Percentiles rank a stretch among this genome's conserved stretches.
Evolutionary conservation across 2,113 vertebrate genomes (phyloP).

Genomic region (Romanogobio albipinnatus): DNA sequence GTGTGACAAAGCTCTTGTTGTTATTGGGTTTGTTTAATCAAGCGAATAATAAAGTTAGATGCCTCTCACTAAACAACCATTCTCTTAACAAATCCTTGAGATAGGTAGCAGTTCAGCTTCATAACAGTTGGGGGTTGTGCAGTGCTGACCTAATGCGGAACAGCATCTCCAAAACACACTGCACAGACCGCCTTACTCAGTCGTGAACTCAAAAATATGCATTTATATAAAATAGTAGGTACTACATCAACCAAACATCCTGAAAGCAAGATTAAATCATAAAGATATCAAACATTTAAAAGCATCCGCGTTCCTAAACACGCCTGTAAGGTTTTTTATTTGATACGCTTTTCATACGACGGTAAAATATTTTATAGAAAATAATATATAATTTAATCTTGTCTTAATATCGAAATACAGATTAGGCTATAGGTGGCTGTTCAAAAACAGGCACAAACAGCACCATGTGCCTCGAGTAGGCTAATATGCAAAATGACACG

Average conservation of each 20-base stretch:
- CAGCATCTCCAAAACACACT: constrained; percentile 18
- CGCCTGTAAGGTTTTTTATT: background rate
- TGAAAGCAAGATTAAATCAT: background rate
- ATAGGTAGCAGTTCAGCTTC: background rate
- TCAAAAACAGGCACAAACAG: background rate
- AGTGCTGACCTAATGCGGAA: constrained; percentile 38
- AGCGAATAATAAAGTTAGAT: constrained; percentile 38
- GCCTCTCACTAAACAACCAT: background rate
- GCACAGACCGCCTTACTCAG: background rate
- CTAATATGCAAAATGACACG: background rate
- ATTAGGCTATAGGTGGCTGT: background rate
- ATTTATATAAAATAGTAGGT: background rate
- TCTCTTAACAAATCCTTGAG: background rate
- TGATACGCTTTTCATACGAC: background rate
- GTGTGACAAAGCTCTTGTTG: background rate
- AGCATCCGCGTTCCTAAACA: background rate
- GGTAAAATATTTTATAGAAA: background rate
- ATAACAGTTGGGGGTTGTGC: constrained; percentile 33
- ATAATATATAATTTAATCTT: background rate
- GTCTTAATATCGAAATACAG: background rate
- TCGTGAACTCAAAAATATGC: background rate
- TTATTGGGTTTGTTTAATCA: constrained; percentile 33
- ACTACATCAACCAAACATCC: background rate
- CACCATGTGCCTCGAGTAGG: background rate
- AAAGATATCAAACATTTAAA: background rate